Base-by-base conservation (phyloP, 2,113 vertebrate genomes). In the Pluvianellus socialis region DNA sequence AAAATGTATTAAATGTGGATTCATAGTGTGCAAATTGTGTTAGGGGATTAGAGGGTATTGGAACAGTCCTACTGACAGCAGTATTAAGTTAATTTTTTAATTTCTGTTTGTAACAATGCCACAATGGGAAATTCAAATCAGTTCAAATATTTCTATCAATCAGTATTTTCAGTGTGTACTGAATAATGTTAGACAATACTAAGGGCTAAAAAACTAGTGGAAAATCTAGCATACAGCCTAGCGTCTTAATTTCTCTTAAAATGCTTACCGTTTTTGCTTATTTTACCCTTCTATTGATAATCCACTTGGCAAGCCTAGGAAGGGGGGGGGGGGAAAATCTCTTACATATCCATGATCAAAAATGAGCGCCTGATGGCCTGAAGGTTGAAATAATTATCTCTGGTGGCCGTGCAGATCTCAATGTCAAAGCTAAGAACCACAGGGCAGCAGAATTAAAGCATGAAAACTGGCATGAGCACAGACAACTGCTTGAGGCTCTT, bases 341-440 rank as follows among this genome's bases (percentile, higher is more conserved):
- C 98, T 98, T 98, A 98, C 98, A 98, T 98, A 98, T 98, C 98
- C 98, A 98, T 98, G 98, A 99, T 99, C 98, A 99, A 98, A 99
- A 98, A 98, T 98, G 97, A 98, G 95, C 70, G 98, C 96, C 96
- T 98, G 97, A 98, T 98, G 98, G 98, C 98, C 98, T 98, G 98
- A 98, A 99, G 98, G 98, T 98, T 98, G 98, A 98, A 98, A 98
- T 99, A 98, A 99, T 99, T 99, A 98, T 98, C 98, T 98, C 98
- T 98, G 97, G 98, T 98, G 98, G 98, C 98, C 98, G 97, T 97
- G 97, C 98, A 97, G 98, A 98, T 99, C 98, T 99, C 98, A 98
- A 96, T 99, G 98, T 99, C 98, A 98, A 98, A 98, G 97, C 97
- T 97, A 81, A 98, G 98, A 98, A 98, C 98, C 98, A 99, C 98